Evolutionary conservation across 2,888 invertebrate species (phyloP).

Genomic region (Leptogaster cylindrica): DNA sequence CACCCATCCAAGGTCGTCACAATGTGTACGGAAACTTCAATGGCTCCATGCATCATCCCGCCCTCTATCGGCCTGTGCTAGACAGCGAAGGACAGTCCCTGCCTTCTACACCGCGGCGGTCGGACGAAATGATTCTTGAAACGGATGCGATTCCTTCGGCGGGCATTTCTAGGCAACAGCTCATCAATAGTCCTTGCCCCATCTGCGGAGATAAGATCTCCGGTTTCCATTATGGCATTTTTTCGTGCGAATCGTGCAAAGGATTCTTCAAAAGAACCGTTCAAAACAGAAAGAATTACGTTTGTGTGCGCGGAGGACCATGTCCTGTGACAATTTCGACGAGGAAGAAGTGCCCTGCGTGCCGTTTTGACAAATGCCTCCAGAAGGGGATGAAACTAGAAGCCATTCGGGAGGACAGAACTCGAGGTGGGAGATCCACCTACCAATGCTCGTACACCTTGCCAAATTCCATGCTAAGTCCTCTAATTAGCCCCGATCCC

Average conservation of each 20-base stretch:
- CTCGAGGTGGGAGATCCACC: conserved; percentile 93
- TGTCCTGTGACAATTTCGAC: conserved; percentile 94
- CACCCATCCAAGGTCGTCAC: conserved; percentile 79
- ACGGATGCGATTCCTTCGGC: conserved; percentile 64
- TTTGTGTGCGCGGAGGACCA: conserved; percentile 86
- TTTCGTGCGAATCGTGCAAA: conserved; percentile 97
- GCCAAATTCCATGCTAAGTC: conserved; percentile 71
- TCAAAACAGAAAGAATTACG: conserved; percentile 97
- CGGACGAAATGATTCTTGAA: conserved; percentile 53
- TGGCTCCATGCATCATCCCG: conserved; percentile 64
- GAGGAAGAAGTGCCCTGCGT: conserved; percentile 95
- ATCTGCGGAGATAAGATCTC: conserved; percentile 96
- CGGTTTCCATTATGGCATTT: conserved; percentile 97
- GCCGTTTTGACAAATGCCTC: conserved; percentile 94
- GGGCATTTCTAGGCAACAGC: conserved; percentile 85
- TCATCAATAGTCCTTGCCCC: conserved; percentile 92
- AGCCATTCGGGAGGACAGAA: conserved; percentile 94
- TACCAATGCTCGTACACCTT: conserved; percentile 94
- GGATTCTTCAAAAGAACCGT: conserved; percentile 98
- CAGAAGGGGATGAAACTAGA: conserved; percentile 97
- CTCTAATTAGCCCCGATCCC: conserved; percentile 62
- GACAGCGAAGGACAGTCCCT: conserved; percentile 55
- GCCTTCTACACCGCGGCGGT: conserved; percentile 55
- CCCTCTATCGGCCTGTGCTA: conserved; percentile 65
- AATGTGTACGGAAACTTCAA: conserved; percentile 58